These are phyloP conservation scores for Alosa alosa DNA, from an alignment of 2,113 vertebrate species.

Conservation along the genomic window DNA sequence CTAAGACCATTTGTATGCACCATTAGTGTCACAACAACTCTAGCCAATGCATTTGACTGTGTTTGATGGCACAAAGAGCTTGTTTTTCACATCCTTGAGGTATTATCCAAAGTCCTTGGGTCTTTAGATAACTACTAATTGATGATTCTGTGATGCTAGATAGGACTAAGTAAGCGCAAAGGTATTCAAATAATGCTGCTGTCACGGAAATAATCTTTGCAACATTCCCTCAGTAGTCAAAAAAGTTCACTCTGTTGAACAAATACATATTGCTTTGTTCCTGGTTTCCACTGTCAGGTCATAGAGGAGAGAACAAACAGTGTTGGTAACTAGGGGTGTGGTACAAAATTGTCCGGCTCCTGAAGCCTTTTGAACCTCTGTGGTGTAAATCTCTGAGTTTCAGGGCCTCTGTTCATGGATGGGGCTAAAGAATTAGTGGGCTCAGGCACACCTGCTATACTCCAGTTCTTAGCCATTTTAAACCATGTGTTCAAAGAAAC, in stretches of 20 bases:
- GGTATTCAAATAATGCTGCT: not conserved
- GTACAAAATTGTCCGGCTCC: no score
- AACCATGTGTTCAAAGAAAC: not conserved
- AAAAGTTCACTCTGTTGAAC: not conserved
- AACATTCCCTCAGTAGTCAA: not conserved
- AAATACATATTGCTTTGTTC: not conserved
- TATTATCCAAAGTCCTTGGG: not conserved
- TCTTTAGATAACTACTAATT: not conserved
- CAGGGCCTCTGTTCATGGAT: not conserved
- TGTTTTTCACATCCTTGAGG: not conserved
- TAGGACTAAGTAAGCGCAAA: not conserved
- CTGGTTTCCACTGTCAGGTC: not conserved
- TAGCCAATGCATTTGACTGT: not conserved
- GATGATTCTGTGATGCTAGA: not conserved
- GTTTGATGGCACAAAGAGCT: not conserved
- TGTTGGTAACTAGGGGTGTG: not conserved
- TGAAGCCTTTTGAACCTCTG: not conserved
- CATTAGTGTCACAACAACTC: not conserved
- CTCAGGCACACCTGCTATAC: not conserved
- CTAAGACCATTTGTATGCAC: constrained; percentile 28
- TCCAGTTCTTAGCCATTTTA: not conserved
- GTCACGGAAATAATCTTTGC: not conserved
- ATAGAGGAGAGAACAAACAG: not conserved
- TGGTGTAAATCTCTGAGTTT: not conserved
- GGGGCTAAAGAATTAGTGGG: no score